These are phyloP conservation scores for Agriopis aurantiaria DNA, from an alignment of 2,888 invertebrate species.

Conservation along the genomic window DNA sequence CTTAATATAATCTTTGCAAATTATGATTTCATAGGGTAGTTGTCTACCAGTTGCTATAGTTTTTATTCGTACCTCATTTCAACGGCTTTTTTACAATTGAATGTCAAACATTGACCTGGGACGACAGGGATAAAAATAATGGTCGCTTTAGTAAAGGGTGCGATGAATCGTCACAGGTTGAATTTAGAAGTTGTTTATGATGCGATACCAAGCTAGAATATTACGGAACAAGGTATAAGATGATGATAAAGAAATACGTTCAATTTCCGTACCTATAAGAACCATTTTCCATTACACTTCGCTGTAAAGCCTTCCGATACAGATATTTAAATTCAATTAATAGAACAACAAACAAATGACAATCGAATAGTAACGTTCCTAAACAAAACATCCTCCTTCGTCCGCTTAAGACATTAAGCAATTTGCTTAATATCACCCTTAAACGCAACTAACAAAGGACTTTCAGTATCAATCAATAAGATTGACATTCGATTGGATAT, in stretches of 20 bases:
- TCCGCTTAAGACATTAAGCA: constrained; percentile 73
- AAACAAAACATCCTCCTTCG: constrained; percentile 65
- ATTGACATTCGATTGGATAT: constrained; percentile 65
- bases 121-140: too few species aligned
- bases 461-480: constrained; percentile 62
- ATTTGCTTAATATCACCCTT: constrained; percentile 75
- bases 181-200: too few species aligned
- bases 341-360: constrained; percentile 48
- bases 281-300: constrained; percentile 16
- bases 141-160: too few species aligned
- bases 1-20: too few species aligned
- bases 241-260: neutral
- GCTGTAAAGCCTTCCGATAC: constrained; percentile 1
- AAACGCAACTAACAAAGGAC: constrained; percentile 38
- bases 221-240: too few species aligned
- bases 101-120: too few species aligned
- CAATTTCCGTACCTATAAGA: neutral
- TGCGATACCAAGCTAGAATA: too few species aligned
- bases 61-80: too few species aligned
- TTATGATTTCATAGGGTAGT: too few species aligned
- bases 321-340: constrained; percentile 48
- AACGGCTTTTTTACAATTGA: too few species aligned
- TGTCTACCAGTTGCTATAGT: too few species aligned
- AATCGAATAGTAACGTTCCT: constrained; percentile 57
- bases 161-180: too few species aligned